phyloP scores from a whole-genome alignment of 1,140 invertebrate genomes.

The Monochamus saltuarius region DNA sequence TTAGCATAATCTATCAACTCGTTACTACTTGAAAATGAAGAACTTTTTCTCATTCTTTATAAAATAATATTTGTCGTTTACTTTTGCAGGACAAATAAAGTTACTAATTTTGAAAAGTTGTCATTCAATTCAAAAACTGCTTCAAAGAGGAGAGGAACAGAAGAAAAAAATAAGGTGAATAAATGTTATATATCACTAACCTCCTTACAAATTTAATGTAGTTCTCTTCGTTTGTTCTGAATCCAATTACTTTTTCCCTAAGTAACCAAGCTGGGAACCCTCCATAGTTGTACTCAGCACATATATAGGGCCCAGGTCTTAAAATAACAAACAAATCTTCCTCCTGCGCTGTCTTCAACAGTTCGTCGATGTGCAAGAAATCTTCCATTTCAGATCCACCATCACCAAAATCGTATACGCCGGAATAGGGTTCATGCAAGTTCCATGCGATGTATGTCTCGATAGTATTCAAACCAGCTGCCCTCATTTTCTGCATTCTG shows the following conservation, averaged over 20 bases:
- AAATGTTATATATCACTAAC: no score
- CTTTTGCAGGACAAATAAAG: no score
- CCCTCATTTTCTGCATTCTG: neutral
- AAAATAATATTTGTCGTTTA: no score
- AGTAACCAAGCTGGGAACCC: constrained; percentile 46
- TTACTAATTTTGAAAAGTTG: no score
- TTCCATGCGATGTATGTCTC: constrained; percentile 96
- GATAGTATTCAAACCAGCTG: constrained; percentile 81
- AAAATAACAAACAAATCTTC: constrained; percentile 82
- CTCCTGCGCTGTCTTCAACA: constrained; percentile 76
- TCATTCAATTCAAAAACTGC: no score
- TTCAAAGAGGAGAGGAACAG: no score
- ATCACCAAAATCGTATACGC: constrained; percentile 67
- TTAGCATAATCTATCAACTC: no score
- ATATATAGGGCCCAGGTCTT: constrained; percentile 90
- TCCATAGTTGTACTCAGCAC: constrained; percentile 73
- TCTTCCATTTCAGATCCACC: constrained; percentile 74
- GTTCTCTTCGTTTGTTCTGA: constrained; percentile 55
- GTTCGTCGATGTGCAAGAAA: constrained; percentile 58
- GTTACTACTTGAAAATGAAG: no score
- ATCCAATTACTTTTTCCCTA: constrained; percentile 45
- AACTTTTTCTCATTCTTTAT: no score
- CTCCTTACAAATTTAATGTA: constrained; percentile 54
- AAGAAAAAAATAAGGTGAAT: no score
- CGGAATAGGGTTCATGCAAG: constrained; percentile 67